Conservation (phyloP, 2,888 invertebrate genomes). For the Noctua janthe region DNA sequence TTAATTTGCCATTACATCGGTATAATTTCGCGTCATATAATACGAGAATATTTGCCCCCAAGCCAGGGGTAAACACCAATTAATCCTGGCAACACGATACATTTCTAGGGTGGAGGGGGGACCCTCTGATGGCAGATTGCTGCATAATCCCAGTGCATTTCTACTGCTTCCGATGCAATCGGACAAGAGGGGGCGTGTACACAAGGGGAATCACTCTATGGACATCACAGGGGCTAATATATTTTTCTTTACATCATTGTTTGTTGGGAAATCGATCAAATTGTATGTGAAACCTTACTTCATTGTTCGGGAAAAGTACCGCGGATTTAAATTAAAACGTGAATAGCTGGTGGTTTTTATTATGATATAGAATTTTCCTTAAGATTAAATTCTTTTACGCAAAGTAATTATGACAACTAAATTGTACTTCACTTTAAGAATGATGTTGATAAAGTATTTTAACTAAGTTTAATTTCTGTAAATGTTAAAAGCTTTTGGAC, state of each 20-base stretch:
- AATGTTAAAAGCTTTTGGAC: not conserved
- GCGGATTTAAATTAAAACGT: conserved; percentile 23
- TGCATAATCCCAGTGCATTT: conserved; percentile 87
- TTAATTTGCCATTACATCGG: conserved; percentile 85
- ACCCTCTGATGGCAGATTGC: conserved; percentile 83
- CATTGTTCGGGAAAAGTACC: conserved; percentile 42
- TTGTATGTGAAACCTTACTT: conserved; percentile 66
- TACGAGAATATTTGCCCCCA: conserved; percentile 81
- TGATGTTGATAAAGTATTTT: not conserved
- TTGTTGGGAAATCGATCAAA: conserved; percentile 78
- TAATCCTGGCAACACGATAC: conserved; percentile 89
- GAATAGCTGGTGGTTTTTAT: conserved; percentile 5
- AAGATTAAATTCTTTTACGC: conserved; percentile 4
- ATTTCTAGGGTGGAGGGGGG: conserved; percentile 74
- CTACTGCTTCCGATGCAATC: conserved; percentile 86
- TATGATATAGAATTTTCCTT: conserved; percentile 2
- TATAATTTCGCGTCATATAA: conserved; percentile 87
- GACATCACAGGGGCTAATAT: conserved; percentile 79
- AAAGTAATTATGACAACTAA: conserved; percentile 4
- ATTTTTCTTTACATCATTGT: conserved; percentile 81
- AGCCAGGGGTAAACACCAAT: conserved; percentile 87
- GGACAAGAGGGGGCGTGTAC: conserved; percentile 77
- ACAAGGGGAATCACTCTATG: conserved; percentile 61
- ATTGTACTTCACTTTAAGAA: not conserved
- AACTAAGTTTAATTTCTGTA: not conserved